These are phyloP conservation scores for Hirudo medicinalis DNA, from an alignment of 1,140 invertebrate species.

Conservation along the genomic window DNA sequence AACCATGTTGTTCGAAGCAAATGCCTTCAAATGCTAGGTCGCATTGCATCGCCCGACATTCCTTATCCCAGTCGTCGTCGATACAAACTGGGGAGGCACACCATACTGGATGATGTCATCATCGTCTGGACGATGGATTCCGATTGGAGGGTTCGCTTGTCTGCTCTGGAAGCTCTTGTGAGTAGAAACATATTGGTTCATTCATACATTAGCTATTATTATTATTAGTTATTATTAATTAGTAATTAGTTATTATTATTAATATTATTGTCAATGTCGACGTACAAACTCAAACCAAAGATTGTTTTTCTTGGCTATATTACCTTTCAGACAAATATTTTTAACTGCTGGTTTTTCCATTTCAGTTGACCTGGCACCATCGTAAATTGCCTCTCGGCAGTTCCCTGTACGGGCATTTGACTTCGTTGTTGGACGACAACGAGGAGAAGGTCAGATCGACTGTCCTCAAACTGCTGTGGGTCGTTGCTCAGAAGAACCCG, in stretches of 20 bases:
- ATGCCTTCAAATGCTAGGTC: neutral
- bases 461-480: neutral
- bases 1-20: neutral
- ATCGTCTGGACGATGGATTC: neutral
- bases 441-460: neutral
- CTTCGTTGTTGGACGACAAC: neutral
- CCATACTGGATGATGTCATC: neutral
- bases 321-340: neutral
- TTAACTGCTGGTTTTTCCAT: neutral
- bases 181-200: neutral
- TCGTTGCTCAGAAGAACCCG: neutral
- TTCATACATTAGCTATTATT: neutral
- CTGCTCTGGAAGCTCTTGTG: neutral
- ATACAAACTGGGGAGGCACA: neutral
- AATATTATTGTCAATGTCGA: neutral
- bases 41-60: too few relatives aligned
- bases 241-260: neutral
- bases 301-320: neutral
- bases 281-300: neutral
- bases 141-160: slow-evolving; percentile 5
- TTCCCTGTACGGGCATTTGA: neutral
- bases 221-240: neutral
- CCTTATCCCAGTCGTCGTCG: too few relatives aligned
- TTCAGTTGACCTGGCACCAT: neutral
- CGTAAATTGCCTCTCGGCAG: neutral